Base-by-base conservation (phyloP, 2,113 vertebrate genomes). In the Calyptomena viridis region DNA sequence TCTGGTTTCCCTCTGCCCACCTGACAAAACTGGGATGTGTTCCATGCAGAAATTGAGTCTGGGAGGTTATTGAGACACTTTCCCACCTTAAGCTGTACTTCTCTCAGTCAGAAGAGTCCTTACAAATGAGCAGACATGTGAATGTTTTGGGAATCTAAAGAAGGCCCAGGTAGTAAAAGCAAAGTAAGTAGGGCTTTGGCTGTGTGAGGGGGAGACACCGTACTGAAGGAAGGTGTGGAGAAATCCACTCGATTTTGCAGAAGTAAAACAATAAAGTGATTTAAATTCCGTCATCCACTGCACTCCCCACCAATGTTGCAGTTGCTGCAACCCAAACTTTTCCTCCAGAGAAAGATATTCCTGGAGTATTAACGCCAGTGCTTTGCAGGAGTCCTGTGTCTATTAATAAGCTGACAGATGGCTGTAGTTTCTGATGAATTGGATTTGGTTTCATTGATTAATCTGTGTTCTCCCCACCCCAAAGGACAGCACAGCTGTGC, bases 321-420 rank as follows among this genome's bases (percentile, higher is more conserved):
- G 69, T 50, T 80, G 63, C 84, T 87, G 19, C 21, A 66, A 80
- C 35, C 59, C 62, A 31, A 66, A 58, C 42, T 74, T 83, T 49
- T 68, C 16, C 72, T 90, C 81, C 49, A 71, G 56, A 63, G 5
- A 47, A 37, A 69, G 39, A 58, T 58, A 73, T 42, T 56, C 58
- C 77, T 5, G 2, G 25, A 58, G 21, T 72, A 49, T 64, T 23
- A 37, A 46, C 50, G 37, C 17, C 28, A n/a, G 39, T 37, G 72
- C 82, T 67, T 83, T 31, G 4, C 37, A 19, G 8, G 22, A 73
- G 63, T 40, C 80, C 50, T 71, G 59, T 55, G 30, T 31, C 92
- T 95, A 95, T 95, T 93, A 96, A 95, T 95, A 93, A 86, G 30
- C 81, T 40, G 78, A 82, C 94, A 95, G 94, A 88, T 93, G 95